Evolutionary conservation across 2,113 vertebrate genomes (phyloP).

Genomic region (Motacilla alba): DNA sequence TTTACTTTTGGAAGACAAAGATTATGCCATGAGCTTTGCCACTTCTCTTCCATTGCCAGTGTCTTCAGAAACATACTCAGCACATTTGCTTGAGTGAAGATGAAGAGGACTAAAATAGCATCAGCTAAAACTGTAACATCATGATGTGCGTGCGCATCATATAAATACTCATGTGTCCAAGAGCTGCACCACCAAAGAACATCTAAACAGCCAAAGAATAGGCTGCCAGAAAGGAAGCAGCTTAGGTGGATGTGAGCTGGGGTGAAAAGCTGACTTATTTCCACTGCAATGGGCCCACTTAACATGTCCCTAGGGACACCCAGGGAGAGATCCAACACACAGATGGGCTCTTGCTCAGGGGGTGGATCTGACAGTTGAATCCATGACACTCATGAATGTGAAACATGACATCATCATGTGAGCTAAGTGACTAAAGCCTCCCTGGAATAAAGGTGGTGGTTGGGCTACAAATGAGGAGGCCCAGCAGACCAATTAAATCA

Average conservation of each 20-base stretch:
- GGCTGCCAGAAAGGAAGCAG: background rate
- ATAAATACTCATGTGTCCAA: background rate
- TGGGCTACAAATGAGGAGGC: background rate
- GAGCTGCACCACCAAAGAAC: background rate
- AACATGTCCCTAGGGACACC: background rate
- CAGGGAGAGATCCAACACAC: background rate
- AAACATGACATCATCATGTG: fast-evolving
- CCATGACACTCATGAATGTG: background rate
- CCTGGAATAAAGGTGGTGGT: background rate
- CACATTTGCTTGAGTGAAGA: background rate
- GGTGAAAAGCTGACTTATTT: background rate
- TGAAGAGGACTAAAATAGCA: background rate
- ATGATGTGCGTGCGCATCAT: background rate
- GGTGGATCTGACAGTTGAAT: background rate
- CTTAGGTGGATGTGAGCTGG: background rate
- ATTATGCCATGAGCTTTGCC: background rate
- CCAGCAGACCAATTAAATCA: background rate
- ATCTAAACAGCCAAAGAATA: background rate
- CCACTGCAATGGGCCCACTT: background rate
- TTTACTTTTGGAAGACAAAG: background rate
- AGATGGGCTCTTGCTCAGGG: background rate
- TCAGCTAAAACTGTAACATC: background rate
- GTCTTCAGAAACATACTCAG: background rate
- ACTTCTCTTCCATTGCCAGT: background rate
- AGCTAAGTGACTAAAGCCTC: background rate